These are phyloP conservation scores for Apodemia mormo DNA, from an alignment of 2,888 invertebrate species.

Conservation along the genomic window DNA sequence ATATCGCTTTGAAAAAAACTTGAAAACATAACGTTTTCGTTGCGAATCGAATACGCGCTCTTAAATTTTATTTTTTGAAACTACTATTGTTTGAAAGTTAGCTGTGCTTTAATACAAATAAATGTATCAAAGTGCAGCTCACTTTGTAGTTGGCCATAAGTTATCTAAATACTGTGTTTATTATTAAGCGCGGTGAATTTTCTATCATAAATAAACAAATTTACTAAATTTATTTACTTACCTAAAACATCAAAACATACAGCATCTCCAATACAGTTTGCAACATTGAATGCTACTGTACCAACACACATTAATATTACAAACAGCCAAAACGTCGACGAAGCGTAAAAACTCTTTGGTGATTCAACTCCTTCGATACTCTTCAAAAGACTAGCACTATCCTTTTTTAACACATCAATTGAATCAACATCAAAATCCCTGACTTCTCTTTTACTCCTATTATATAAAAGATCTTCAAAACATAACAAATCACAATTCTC, in stretches of 20 bases:
- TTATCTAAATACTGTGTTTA: no score
- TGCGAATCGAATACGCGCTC: no score
- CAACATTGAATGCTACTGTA: constrained; percentile 91
- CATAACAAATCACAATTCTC: constrained; percentile 60
- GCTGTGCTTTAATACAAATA: no score
- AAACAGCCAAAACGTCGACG: constrained; percentile 87
- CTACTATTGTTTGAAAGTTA: no score
- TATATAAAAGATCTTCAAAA: constrained; percentile 44
- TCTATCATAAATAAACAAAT: no score
- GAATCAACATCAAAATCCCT: constrained; percentile 28
- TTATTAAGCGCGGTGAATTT: no score
- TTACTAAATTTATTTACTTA: constrained; percentile 50
- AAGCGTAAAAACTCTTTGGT: constrained; percentile 76
- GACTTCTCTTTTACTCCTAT: constrained; percentile 42
- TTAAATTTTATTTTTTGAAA: no score
- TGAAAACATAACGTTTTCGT: no score
- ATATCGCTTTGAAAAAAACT: no score
- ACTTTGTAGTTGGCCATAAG: no score
- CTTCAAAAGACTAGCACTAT: constrained; percentile 30
- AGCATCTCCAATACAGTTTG: constrained; percentile 93
- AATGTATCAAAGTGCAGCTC: no score
- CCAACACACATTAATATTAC: constrained; percentile 87
- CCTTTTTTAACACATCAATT: constrained; percentile 37
- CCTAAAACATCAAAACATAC: constrained; percentile 94
- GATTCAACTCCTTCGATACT: constrained; percentile 28